Base-by-base conservation (phyloP, 2,797 vertebrate species). In the Pseudomugil tenellus region DNA sequence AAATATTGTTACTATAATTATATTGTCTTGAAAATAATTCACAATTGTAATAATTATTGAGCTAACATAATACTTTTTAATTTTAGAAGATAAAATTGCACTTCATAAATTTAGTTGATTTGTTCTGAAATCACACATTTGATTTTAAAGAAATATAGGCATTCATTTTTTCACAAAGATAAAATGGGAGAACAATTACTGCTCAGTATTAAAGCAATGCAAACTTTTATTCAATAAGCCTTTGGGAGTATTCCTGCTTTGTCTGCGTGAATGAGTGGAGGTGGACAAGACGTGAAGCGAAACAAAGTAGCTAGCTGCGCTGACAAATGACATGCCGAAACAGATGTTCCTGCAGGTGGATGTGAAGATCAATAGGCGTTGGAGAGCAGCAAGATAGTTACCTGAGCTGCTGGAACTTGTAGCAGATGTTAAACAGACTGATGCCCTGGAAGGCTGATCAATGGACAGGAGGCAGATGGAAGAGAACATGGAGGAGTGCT, bases 341-440 rank as follows among this genome's bases (percentile, higher is more conserved):
- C 94, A 95, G 94, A 94, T 95, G 93, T 94, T 94, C 90, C 88
- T 88, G 90, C 93, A 94, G 93, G 93, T 94, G 93, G 93, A 94
- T 90, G 87, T 70, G 79, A 84, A 92, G 93, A 94, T 95, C 93
- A 95, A 94, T 94, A 93, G 89, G 84, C 81, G 77, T 73, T 66
- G 80, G 80, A 76, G 89, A 90, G 89, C 89, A 90, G 89, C 81
- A 69, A 89, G 91, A 84, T 91, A 93, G 93, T 94, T 94, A 94
- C 93, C 94, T 94, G 92, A 94, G 93, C 92, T 91, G 83, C 84
- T 88, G 90, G 77, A 91, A 93, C 89, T 91, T 86, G 92, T 87
- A 95, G 91, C 94, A 95, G 94, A 94, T 94, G 94, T 93, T 93
- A 93, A 92, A 85, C 94, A 93, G 92, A 94, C 92, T 93, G 91